Base-by-base conservation (phyloP, 2,888 invertebrate species). In the Siphlonurus alternatus region DNA sequence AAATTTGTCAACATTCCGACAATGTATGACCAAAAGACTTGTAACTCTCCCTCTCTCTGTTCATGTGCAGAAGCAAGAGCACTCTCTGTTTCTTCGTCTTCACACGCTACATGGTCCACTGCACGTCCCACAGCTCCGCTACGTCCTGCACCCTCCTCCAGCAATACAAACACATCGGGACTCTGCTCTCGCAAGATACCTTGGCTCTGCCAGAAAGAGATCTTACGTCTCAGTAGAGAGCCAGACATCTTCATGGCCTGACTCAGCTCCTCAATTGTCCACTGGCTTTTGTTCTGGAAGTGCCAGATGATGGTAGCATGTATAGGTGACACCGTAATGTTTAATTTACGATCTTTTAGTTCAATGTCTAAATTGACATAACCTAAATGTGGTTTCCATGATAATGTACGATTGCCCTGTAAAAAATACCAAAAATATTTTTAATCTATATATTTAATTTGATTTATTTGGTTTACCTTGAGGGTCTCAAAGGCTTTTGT, bases 1-100 rank as follows among this genome's bases (percentile, higher is more conserved):
- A 97, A 78, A 78, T 97, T 97, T 15, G 94, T 94, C 65, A 97
- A 77, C 97, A 97, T 97, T 20, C 95, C 96, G 60, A 93, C 89
- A 70, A 97, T 94, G 72, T 96, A 97, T 0, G 94, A 92, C 97
- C 97, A 97, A 75, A 95, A 94, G 60, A 87, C 84, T 81, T 94
- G 94, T 65, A 95, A 78, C 74, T 96, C 95, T 70, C 93, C 93
- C 76, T 95, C 94, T 65, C 93, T 81, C 74, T 95, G 95, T 73
- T 94, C 93, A 74, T 93, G 91, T 1, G 93, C 89, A 22, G 94
- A 94, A 1, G 93, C 93, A 90, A 94, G 93, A 0, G 89, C 93
- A 73, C 93, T 93, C 76, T 95, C 95, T 1, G 86, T 80, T 74
- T 95, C 95, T 70, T 93, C 93, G 74, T 95, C 95, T 70, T 92